phyloP scores from a whole-genome alignment of 2,888 invertebrate species.

The Rosalia funebris region DNA sequence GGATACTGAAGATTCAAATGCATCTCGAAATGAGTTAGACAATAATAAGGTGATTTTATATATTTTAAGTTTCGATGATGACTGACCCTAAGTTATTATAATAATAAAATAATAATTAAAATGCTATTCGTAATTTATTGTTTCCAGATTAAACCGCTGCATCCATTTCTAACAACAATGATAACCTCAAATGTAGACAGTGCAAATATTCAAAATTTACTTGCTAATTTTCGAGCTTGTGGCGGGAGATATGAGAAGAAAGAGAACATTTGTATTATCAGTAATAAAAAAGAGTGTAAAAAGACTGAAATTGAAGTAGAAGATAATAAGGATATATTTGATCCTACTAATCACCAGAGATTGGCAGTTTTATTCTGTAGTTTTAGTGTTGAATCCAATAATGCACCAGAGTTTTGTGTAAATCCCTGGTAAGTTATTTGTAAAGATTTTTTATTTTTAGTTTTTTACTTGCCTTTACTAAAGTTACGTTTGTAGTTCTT shows the following conservation, averaged over 20 bases:
- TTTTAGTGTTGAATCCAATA: slow-evolving; percentile 77
- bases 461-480: too few species aligned
- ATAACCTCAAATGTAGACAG: slow-evolving; percentile 74
- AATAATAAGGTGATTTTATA: slow-evolving; percentile 39
- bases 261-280: slow-evolving; percentile 44
- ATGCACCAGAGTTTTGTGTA: slow-evolving; percentile 89
- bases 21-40: slow-evolving; percentile 12
- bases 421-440: slow-evolving; percentile 78
- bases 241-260: slow-evolving; percentile 74
- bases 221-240: slow-evolving; percentile 88
- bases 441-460: slow-evolving; percentile 35
- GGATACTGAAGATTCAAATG: slow-evolving; percentile 38
- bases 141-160: slow-evolving; percentile 69
- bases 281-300: neutral
- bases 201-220: slow-evolving; percentile 73
- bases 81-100: too few species aligned
- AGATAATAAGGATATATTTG: slow-evolving; percentile 73
- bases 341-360: slow-evolving; percentile 85
- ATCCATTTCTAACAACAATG: slow-evolving; percentile 79
- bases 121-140: too few species aligned
- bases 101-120: too few species aligned
- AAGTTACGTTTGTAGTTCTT: too few species aligned
- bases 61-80: neutral
- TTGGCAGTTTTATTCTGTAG: slow-evolving; percentile 91
- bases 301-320: neutral